Base-by-base conservation (phyloP, 2,888 invertebrate genomes). In the Eristalis arbustorum region DNA sequence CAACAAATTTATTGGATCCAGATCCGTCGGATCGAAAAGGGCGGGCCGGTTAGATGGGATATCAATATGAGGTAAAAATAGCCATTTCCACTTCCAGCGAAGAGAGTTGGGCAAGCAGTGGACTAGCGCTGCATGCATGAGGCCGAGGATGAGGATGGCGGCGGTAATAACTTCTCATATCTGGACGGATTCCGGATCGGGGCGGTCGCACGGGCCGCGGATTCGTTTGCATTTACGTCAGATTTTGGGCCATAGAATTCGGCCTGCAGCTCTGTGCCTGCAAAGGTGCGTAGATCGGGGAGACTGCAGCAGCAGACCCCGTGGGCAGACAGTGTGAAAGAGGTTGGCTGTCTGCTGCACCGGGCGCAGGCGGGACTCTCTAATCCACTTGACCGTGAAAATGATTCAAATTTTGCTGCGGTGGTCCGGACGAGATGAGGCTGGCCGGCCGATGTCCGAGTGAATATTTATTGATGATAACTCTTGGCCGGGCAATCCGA, bases 1-100 rank as follows among this genome's bases (percentile, higher is more conserved):
- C 77, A 82, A 87, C 77, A 87, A 83, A 87, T 87, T 83, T 87
- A 87, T 87, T 82, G 87, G 87, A 87, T 88, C 88, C 75, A 84
- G 84, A 84, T 88, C 76, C 68, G 88, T 68, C 61, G 72, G 76
- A 73, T 79, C 49, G 67, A 75, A 61, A 88, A 88, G 88, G 88
- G 88, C 88, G 88, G 88, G 88, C 88, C 88, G 88, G 88, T 88
- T 75, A 71, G 80, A 84, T 84, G 76, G 77, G 80, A 84, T 87
- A 83, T 88, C 83, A 83, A 88, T 84, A 83, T 57, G 42, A 37
- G 69, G 84, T 88, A 84, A 84, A 88, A 88, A 88, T 84, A 84
- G 84, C 84, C 62, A 83, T 84, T 88, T 84, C 76, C 76, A 84
- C 80, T 84, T 88, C 76, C 76, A 84, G 84, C 56, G 75, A 82